Percentiles rank a stretch among this genome's conserved stretches.
Evolutionary conservation across 2,113 vertebrate species (phyloP).

Genomic region (Spea multiplicata): DNA sequence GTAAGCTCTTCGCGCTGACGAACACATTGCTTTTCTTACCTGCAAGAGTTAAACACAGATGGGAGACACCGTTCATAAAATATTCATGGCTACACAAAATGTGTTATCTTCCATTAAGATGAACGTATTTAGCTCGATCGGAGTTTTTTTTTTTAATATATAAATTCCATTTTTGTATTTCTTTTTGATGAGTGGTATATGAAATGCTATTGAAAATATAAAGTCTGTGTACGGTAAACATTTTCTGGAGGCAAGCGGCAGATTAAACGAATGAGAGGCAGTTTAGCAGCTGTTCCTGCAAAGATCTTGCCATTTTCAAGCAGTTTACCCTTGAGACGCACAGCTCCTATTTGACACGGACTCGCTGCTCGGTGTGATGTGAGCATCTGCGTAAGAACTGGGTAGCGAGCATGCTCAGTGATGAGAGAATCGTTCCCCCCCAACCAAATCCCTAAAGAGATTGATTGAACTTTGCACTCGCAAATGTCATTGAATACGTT

Average conservation of each 20-base stretch:
- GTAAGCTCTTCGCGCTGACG: too few relatives aligned
- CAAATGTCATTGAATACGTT: constrained; percentile 71
- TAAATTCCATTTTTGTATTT: neutral
- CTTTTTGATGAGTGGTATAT: neutral
- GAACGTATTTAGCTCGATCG: neutral
- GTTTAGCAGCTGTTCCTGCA: constrained; percentile 51
- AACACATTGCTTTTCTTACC: neutral
- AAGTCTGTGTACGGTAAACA: neutral
- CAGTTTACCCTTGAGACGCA: constrained; percentile 70
- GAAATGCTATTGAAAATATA: neutral
- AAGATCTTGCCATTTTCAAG: constrained; percentile 64
- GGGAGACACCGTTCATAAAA: neutral
- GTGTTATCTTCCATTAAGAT: neutral
- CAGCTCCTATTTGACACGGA: constrained; percentile 70
- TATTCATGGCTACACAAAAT: neutral
- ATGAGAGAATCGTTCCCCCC: constrained; percentile 54
- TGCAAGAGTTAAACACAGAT: neutral
- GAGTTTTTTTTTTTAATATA: neutral
- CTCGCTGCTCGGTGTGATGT: constrained; percentile 63
- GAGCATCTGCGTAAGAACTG: constrained; percentile 70
- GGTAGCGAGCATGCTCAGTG: constrained; percentile 75
- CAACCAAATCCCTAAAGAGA: constrained; percentile 70
- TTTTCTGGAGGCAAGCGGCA: too few relatives aligned
- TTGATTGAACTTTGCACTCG: constrained; percentile 80
- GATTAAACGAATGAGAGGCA: constrained; percentile 42